Base-by-base conservation (phyloP, 2,888 invertebrate genomes). In the Dusona sp. region DNA sequence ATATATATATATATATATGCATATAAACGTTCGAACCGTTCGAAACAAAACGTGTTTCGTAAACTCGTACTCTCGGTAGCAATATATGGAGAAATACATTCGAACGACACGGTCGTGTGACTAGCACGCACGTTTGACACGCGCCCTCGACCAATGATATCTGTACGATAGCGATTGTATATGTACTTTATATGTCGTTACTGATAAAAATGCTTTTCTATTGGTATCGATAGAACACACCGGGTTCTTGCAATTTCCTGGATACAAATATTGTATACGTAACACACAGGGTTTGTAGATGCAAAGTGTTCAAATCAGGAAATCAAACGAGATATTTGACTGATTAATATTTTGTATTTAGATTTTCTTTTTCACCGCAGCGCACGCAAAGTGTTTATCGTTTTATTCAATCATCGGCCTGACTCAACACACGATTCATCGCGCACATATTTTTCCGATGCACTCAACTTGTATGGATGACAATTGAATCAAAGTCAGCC, bases 1-100 rank as follows among this genome's bases (percentile, higher is more conserved):
- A 36, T 25, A 19, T 45, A 51, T 42, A 7, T 54, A 74, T 22
- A 29, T 73, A 51, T 51, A 38, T 48, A 19, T 65, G 22, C 2
- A 54, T 38, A 38, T n/a, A 38, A 65, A 54, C 33, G 54, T 45
- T 72, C 65, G 19, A 51, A 51, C 78, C 74, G 85, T 74, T 82
- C 79, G 85, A 78, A 61, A 68, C 61, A 73, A 74, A 82, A 85
- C 85, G 82, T 79, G 78, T 79, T 81, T 82, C 54, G 82, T 57
- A 65, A 78, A 85, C 77, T 81, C 80, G 85, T 48, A 57, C 72
- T 54, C 38, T 72, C 79, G 38, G 67, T 68, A 16, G 54, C 45
- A n/a, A 57, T 33, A 45, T 25, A 68, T 51, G 61, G 79, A 48
- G 84, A 72, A 65, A 85, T 65, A 80, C 72, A 77, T 65, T 84